Evolutionary conservation across 2,797 vertebrate genomes (phyloP).

Genomic region (Enteromius viviparus): DNA sequence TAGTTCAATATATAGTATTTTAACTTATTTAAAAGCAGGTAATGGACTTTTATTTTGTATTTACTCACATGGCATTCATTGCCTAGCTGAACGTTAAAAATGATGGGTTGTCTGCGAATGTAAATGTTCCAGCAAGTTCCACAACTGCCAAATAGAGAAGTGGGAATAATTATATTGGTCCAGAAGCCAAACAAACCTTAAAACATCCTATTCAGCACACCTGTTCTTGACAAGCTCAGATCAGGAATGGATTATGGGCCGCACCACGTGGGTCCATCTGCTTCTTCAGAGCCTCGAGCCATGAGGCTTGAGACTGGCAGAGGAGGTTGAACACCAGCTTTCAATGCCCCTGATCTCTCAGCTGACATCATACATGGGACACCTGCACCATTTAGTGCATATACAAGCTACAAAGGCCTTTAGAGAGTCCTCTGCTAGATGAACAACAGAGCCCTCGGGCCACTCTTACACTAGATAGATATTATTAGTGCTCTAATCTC

Average conservation of each 20-base stretch:
- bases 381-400: background rate
- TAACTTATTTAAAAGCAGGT: background rate
- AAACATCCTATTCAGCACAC: background rate
- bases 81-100: background rate
- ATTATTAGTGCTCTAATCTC: background rate
- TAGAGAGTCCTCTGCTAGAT: background rate
- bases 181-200: background rate
- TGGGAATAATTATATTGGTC: background rate
- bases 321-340: background rate
- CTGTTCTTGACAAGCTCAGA: background rate
- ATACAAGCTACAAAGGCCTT: background rate
- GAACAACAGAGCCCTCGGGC: background rate
- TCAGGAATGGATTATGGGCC: background rate
- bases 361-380: background rate
- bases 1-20: background rate
- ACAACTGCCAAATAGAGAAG: background rate
- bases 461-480: background rate
- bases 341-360: background rate
- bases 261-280: background rate
- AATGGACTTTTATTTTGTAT: background rate
- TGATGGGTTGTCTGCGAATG: background rate
- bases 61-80: background rate
- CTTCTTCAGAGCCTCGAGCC: background rate
- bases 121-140: background rate
- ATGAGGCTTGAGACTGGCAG: background rate